Evolutionary conservation across 2,888 invertebrate species (phyloP).

Genomic region (Rhogogaster chlorosoma): DNA sequence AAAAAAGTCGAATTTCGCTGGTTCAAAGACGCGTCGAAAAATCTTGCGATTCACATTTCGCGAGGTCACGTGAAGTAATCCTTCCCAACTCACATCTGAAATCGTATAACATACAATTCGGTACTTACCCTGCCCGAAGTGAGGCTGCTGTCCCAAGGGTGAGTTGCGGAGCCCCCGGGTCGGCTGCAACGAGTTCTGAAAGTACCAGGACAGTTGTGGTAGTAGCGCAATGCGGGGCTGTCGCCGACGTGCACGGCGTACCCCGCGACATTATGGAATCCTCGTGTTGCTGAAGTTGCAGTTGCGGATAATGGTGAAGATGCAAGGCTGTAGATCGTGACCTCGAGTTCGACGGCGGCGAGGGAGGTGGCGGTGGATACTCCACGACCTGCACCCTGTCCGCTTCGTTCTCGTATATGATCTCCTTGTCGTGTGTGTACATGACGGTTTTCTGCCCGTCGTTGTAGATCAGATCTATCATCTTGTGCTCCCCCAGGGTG

Average conservation of each 20-base stretch:
- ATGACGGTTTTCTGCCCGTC: slow-evolving; percentile 92
- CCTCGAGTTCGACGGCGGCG: slow-evolving; percentile 77
- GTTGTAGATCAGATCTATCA: slow-evolving; percentile 91
- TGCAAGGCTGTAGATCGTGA: slow-evolving; percentile 79
- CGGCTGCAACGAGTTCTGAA: slow-evolving; percentile 86
- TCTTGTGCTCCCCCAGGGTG: slow-evolving; percentile 83
- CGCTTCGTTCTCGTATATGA: slow-evolving; percentile 88
- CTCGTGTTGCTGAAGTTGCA: slow-evolving; percentile 79
- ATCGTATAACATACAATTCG: not conserved
- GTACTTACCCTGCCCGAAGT: slow-evolving; percentile 73
- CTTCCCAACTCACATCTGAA: not conserved
- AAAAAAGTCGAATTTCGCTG: not conserved
- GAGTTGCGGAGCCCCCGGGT: slow-evolving; percentile 78
- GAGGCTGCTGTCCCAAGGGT: slow-evolving; percentile 70
- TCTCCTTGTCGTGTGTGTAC: slow-evolving; percentile 90
- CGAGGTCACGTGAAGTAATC: too few relatives aligned
- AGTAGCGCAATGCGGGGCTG: slow-evolving; percentile 67
- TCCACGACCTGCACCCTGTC: slow-evolving; percentile 78
- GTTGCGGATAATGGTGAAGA: slow-evolving; percentile 79
- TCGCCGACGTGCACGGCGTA: slow-evolving; percentile 65
- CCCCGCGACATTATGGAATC: slow-evolving; percentile 77
- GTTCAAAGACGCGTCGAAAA: not conserved
- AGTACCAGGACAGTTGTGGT: slow-evolving; percentile 86
- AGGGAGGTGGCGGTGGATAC: slow-evolving; percentile 75
- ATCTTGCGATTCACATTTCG: too few relatives aligned